A percentile compares a stretch with the other conserved stretches of the same genome.
phyloP scores from a whole-genome alignment of 35 echinoderm and acorn worm species.

The Amphiura filiformis region DNA sequence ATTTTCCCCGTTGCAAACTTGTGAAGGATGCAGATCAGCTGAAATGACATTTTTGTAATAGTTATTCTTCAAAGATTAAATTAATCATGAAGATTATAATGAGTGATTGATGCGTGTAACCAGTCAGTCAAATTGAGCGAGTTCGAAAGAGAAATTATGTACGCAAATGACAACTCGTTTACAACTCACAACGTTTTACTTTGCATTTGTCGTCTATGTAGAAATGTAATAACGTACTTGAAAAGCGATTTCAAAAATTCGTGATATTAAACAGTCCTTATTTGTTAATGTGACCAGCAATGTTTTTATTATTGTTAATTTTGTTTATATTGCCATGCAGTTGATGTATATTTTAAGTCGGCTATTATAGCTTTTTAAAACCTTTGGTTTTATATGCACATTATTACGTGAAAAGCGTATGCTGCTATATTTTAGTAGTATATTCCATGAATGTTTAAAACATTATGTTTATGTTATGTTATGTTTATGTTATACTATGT shows the following conservation, averaged over 20 bases:
- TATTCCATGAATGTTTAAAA: neutral
- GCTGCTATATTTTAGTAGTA: slow-evolving; percentile 13
- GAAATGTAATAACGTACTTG: neutral
- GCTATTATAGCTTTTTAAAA: slow-evolving; percentile 1
- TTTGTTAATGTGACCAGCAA: neutral
- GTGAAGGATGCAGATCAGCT: too few species aligned
- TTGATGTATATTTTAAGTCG: neutral
- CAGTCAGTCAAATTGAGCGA: neutral
- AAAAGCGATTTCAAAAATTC: neutral
- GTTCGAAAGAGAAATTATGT: neutral
- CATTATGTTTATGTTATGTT: neutral
- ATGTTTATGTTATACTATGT: neutral
- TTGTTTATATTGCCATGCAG: neutral
- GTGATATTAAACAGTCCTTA: neutral
- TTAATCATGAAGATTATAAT: neutral
- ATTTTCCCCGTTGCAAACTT: too few species aligned
- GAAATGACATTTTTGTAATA: neutral
- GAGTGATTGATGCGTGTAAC: too few species aligned
- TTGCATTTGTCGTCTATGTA: too few species aligned
- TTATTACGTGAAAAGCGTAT: neutral
- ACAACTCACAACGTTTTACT: neutral
- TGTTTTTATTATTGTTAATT: neutral
- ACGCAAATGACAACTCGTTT: slow-evolving; percentile 2
- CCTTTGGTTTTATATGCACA: neutral
- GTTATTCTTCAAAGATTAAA: neutral